Base-by-base conservation (phyloP, 2,888 invertebrate genomes). In the Uloborus plumipes region DNA sequence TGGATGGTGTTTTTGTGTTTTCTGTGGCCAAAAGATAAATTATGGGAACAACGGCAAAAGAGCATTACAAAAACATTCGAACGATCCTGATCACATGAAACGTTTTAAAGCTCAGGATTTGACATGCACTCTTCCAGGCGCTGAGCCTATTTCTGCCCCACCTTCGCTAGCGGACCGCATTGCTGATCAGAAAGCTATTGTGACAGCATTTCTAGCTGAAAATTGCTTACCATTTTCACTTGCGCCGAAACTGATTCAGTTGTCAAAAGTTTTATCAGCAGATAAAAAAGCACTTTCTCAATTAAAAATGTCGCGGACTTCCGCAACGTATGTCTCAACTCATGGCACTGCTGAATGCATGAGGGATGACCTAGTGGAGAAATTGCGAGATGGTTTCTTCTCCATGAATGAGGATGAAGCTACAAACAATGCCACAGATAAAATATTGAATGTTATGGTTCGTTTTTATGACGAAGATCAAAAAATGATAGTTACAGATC, bases 371-470 rank as follows among this genome's bases (percentile, higher is more conserved):
- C 6, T 55, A n/a, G 55, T 6, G 16, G 55, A 18, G 2, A 55
- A 55, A 55, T n/a, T 55, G 18, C 2, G 55, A 55, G 16, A n/a
- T 18, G 18, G 18, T 18, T 55, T 55, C 18, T 55, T 55, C 3
- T 55, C 55, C 2, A 55, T 55, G 18, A 55, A 55, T 55, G 55
- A 3, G 16, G 55, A 55, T 18, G 55, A 55, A 18, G 55, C 55
- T 55, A 55, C 18, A 55, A 55, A 55, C 6, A 55, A 18, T 55
- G 55, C 55, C 16, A 55, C 55, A 16, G 55, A 55, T 55, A 55
- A 55, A 18, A 55, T 55, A 16, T n/a, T 55, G 16, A 55, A 55
- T 55, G 18, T 55, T 6, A 55, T 55, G 16, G 6, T 18, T 3
- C 16, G 18, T 3, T 55, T n/a, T 6, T 55, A 55, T 55, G 55